These are phyloP conservation scores for Erynnis tages DNA, from an alignment of 2,888 invertebrate genomes.

Conservation along the genomic window DNA sequence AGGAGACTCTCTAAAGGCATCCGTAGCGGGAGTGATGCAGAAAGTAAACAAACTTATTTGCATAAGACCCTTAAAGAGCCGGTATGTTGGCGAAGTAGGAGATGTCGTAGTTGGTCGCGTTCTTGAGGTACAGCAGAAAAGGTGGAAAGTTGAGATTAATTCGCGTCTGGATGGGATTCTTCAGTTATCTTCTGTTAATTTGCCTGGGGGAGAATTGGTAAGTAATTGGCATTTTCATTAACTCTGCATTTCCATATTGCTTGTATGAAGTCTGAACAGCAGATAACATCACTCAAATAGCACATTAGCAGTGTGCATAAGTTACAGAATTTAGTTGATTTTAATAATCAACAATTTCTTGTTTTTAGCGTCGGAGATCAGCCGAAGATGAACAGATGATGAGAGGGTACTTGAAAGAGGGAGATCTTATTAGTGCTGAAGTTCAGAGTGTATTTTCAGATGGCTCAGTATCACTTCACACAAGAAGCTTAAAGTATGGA, in stretches of 20 bases:
- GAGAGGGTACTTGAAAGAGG: slow-evolving; percentile 96
- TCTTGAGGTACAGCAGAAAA: slow-evolving; percentile 94
- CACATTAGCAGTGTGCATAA: too few relatives aligned
- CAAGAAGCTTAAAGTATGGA: slow-evolving; percentile 97
- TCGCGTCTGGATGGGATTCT: slow-evolving; percentile 93
- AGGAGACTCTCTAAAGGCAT: slow-evolving; percentile 91
- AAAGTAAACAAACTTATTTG: slow-evolving; percentile 97
- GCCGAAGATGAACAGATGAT: slow-evolving; percentile 99
- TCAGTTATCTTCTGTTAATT: slow-evolving; percentile 94
- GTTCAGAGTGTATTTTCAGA: slow-evolving; percentile 96
- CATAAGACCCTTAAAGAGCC: slow-evolving; percentile 93
- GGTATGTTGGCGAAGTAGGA: slow-evolving; percentile 96
- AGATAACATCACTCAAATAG: background rate
- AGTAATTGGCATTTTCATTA: too few relatives aligned
- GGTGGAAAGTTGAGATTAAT: slow-evolving; percentile 98
- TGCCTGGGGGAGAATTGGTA: slow-evolving; percentile 98
- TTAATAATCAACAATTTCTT: too few relatives aligned
- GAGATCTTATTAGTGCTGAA: slow-evolving; percentile 98
- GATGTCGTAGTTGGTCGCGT: slow-evolving; percentile 98
- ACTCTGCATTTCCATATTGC: too few relatives aligned
- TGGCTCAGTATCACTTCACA: slow-evolving; percentile 95
- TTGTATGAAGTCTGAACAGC: background rate
- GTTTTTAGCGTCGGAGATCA: slow-evolving; percentile 88
- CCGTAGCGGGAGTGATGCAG: slow-evolving; percentile 96
- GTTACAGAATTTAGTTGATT: too few relatives aligned